These are phyloP conservation scores for Eulemur rufifrons DNA, from an alignment of 2,113 vertebrate genomes.

Conservation along the genomic window DNA sequence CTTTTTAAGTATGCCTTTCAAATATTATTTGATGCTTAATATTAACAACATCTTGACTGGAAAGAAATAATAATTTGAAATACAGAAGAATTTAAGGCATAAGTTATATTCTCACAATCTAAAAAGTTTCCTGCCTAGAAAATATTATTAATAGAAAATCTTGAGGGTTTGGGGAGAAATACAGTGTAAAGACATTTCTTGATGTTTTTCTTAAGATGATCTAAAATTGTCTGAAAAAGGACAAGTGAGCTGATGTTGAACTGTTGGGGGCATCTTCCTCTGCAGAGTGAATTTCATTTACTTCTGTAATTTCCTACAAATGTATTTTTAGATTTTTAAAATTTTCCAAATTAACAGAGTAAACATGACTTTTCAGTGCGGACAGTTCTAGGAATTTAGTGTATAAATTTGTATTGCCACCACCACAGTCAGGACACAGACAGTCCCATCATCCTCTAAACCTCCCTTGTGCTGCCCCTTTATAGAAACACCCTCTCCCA, in stretches of 20 bases:
- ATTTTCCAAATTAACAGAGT: not conserved
- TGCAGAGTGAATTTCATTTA: not conserved
- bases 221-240: not conserved
- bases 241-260: not conserved
- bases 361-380: not conserved
- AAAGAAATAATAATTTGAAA: conserved; percentile 43
- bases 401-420: not conserved
- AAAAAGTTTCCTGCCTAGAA: not conserved
- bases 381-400: not conserved
- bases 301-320: not conserved
- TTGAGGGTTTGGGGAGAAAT: not conserved
- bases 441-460: not conserved
- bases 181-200: not conserved
- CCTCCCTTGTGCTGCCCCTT: not conserved
- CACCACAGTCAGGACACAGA: not conserved
- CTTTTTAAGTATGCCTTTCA: not conserved
- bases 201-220: not conserved
- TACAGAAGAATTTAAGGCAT: not conserved
- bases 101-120: not conserved
- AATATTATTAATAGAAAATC: not conserved
- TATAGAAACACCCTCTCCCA: fast-evolving
- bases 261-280: not conserved
- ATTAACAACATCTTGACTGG: not conserved
- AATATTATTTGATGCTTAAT: not conserved
- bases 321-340: not conserved